Percentiles rank a stretch among this genome's conserved stretches.
Evolutionary conservation across 2,888 invertebrate species (phyloP).

Genomic region (Gari tellinella): DNA sequence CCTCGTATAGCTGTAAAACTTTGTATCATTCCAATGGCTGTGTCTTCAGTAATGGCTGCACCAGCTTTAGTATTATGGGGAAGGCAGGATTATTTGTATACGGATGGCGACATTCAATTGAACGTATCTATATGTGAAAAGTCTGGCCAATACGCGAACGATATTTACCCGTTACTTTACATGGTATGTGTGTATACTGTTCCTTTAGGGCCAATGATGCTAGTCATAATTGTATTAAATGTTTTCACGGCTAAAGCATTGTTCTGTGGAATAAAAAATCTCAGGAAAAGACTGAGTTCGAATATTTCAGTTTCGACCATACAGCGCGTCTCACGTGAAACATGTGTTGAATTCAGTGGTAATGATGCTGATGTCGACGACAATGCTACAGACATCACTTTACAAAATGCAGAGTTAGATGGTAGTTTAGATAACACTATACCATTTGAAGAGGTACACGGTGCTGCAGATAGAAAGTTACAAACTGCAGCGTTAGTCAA

Average conservation of each 20-base stretch:
- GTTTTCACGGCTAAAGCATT: conserved; percentile 33
- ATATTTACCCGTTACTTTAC: conserved; percentile 37
- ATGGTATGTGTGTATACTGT: conserved; percentile 35
- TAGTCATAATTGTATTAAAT: conserved; percentile 29
- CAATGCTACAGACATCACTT: too few relatives aligned
- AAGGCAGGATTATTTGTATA: conserved; percentile 36
- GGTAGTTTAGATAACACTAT: too few relatives aligned
- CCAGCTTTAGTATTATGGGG: conserved; percentile 47
- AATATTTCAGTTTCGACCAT: too few relatives aligned
- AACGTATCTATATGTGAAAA: conserved; percentile 53
- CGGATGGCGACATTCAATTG: conserved; percentile 9
- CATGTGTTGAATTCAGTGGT: too few relatives aligned
- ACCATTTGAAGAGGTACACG: too few relatives aligned
- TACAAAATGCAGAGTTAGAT: too few relatives aligned
- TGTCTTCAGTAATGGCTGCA: conserved; percentile 5
- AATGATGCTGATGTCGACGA: too few relatives aligned
- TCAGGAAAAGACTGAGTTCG: too few relatives aligned
- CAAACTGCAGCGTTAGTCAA: too few relatives aligned
- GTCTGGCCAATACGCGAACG: conserved; percentile 22
- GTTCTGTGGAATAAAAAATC: conserved; percentile 19
- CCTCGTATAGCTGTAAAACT: conserved; percentile 33
- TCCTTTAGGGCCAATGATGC: conserved; percentile 38
- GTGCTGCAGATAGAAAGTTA: too few relatives aligned
- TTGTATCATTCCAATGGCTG: conserved; percentile 23
- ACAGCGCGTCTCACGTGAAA: too few relatives aligned